These are phyloP conservation scores for Hemibagrus guttatus DNA, from an alignment of 2,797 vertebrate genomes.

Conservation along the genomic window DNA sequence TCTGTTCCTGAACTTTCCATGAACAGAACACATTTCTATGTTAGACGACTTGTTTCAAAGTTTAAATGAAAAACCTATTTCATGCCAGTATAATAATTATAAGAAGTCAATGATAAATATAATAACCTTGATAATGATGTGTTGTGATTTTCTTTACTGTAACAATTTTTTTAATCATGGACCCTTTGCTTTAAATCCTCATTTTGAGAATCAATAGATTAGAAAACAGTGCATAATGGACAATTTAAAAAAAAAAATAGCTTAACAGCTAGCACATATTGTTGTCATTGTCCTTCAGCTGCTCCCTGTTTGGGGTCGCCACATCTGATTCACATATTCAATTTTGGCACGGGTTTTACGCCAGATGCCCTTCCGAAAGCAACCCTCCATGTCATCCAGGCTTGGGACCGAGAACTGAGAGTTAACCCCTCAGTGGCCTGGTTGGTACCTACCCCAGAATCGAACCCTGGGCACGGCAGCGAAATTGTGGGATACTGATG, in stretches of 20 bases:
- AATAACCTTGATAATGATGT: not conserved
- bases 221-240: not conserved
- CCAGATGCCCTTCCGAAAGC: too few species aligned
- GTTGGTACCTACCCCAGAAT: too few species aligned
- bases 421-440: too few species aligned
- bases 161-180: not conserved
- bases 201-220: not conserved
- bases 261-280: too few species aligned
- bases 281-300: too few species aligned
- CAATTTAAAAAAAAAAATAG: not conserved
- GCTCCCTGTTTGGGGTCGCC: too few species aligned
- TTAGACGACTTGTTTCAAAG: not conserved
- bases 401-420: too few species aligned
- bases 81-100: not conserved
- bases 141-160: not conserved
- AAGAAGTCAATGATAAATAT: not conserved
- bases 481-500: too few species aligned
- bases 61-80: not conserved
- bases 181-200: not conserved
- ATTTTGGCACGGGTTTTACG: too few species aligned
- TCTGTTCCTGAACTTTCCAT: not conserved
- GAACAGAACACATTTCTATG: not conserved
- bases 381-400: too few species aligned
- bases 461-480: too few species aligned
- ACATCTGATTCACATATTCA: too few species aligned